phyloP scores from a whole-genome alignment of 2,797 vertebrate genomes.

The Sebastes elongatus region DNA sequence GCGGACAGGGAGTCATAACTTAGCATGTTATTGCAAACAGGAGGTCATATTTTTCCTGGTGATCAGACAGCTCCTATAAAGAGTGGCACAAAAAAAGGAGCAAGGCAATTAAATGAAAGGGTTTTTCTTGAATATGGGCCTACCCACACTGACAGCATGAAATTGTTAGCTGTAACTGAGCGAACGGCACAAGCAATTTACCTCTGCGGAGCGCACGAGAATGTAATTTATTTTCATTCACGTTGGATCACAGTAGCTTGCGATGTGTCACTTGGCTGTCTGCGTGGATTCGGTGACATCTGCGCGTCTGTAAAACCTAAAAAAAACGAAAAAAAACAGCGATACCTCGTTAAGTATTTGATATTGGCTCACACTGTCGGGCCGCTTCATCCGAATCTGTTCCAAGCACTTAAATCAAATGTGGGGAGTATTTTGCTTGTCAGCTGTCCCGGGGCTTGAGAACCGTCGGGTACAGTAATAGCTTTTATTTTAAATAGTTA shows the following conservation, averaged over 20 bases:
- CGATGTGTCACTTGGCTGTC: conserved; percentile 35
- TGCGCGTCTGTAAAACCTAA: conserved; percentile 23
- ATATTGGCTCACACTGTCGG: conserved; percentile 11
- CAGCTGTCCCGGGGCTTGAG: background rate
- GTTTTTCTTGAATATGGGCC: conserved; percentile 59
- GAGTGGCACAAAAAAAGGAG: conserved; percentile 33
- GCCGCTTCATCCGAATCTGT: conserved; percentile 16
- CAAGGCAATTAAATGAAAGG: conserved; percentile 50
- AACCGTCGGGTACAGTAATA: conserved; percentile 8
- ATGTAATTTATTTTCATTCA: conserved; percentile 51
- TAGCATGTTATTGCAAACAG: conserved; percentile 48
- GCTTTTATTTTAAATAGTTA: background rate
- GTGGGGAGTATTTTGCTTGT: conserved; percentile 31
- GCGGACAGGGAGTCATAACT: conserved; percentile 48
- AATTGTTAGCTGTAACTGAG: conserved; percentile 60
- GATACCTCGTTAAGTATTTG: conserved; percentile 41
- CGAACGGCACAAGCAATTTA: conserved; percentile 52
- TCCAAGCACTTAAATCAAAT: conserved; percentile 28
- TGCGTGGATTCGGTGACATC: conserved; percentile 33
- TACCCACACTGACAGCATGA: conserved; percentile 64
- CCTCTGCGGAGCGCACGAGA: conserved; percentile 31
- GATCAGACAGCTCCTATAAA: conserved; percentile 43
- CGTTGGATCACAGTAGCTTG: conserved; percentile 42
- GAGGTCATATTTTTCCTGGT: conserved; percentile 55
- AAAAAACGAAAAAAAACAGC: background rate